A percentile compares a stretch with the other conserved stretches of the same genome.
phyloP scores from a whole-genome alignment of 2,888 invertebrate species.

The Andrena flavipes region DNA sequence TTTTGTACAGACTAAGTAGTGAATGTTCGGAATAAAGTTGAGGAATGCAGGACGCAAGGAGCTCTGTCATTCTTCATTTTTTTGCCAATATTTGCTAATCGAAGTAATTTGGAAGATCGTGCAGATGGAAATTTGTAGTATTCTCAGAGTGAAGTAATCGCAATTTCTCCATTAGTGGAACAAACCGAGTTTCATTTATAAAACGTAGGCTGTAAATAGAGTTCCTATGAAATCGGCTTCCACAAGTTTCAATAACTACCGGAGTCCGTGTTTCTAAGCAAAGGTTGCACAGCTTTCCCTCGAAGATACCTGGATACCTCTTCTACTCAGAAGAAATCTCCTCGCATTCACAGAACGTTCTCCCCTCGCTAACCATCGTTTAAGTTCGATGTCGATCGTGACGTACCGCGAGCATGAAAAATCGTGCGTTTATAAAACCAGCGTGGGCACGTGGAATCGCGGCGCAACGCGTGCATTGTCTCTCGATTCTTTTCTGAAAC shows the following conservation, averaged over 20 bases:
- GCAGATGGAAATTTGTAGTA: too few relatives aligned
- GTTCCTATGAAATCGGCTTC: too few relatives aligned
- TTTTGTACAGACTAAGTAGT: background rate
- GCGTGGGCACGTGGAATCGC: conserved; percentile 34
- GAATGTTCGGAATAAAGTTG: background rate
- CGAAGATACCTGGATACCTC: too few relatives aligned
- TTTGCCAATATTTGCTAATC: background rate
- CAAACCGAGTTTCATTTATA: too few relatives aligned
- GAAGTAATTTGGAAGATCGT: too few relatives aligned
- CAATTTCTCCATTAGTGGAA: too few relatives aligned
- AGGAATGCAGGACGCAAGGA: background rate
- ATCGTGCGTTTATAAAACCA: conserved; percentile 26
- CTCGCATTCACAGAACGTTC: background rate
- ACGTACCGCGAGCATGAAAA: conserved; percentile 33
- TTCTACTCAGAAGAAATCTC: background rate
- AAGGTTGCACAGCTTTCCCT: too few relatives aligned
- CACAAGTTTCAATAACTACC: too few relatives aligned
- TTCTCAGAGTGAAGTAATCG: too few relatives aligned
- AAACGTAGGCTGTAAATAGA: too few relatives aligned
- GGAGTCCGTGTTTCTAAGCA: too few relatives aligned
- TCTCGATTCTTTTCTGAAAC: conserved; percentile 30
- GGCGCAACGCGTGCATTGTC: conserved; percentile 35
- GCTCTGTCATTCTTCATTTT: too few relatives aligned
- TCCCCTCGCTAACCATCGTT: background rate
- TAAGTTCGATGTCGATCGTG: conserved; percentile 15